A percentile compares a stretch with the other conserved stretches of the same genome.
phyloP scores from a whole-genome alignment of 2,797 vertebrate species.

The Muscicapa comitata region DNA sequence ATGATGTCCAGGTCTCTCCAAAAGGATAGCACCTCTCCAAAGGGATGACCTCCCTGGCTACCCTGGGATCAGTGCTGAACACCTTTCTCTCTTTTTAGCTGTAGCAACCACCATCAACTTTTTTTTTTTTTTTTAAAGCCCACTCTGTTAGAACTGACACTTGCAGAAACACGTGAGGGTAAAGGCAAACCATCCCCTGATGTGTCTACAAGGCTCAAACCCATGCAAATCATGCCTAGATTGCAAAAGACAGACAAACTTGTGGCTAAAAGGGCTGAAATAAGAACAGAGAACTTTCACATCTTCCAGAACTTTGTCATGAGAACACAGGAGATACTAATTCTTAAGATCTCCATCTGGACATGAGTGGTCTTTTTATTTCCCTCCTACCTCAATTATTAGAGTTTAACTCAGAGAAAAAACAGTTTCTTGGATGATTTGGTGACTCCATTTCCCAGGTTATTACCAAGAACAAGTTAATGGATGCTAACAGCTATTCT shows the following conservation, averaged over 20 bases:
- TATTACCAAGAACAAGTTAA: background rate
- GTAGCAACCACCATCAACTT: too few species aligned
- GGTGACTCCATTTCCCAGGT: background rate
- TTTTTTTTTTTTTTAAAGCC: too few species aligned
- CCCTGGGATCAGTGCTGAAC: background rate
- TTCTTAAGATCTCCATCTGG: background rate
- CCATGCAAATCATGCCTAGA: too few species aligned
- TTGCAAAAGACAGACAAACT: too few species aligned
- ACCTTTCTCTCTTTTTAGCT: background rate
- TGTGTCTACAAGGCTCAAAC: too few species aligned
- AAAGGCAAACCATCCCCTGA: too few species aligned
- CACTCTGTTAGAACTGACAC: too few species aligned
- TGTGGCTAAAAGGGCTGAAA: background rate
- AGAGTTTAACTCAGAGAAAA: background rate
- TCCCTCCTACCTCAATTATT: background rate
- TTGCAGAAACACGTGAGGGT: too few species aligned
- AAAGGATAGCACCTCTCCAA: rapidly evolving
- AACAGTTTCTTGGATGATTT: background rate
- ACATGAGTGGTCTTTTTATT: background rate
- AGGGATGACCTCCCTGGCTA: background rate
- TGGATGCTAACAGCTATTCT: background rate
- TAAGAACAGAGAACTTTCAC: background rate
- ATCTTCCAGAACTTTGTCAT: background rate
- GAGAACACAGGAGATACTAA: background rate
- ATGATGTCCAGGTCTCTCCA: background rate